Evolutionary conservation across 2,797 vertebrate species (phyloP).

Genomic region (Diceros bicornis): DNA sequence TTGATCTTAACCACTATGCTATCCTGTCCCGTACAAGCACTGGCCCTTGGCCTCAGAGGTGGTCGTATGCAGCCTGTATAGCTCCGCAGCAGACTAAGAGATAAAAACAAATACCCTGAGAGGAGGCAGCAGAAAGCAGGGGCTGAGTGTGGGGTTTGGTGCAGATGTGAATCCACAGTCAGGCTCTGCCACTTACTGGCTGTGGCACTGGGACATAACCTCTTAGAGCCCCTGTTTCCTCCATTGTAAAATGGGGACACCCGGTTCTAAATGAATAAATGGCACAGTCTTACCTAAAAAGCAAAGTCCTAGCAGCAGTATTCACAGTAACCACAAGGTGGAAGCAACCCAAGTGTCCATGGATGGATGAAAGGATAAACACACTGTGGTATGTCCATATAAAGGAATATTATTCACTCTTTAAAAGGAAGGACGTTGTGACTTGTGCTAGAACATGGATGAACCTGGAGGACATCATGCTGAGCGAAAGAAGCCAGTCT

Average conservation of each 20-base stretch:
- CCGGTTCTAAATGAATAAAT: background rate
- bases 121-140: background rate
- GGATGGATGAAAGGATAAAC: no score
- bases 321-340: background rate
- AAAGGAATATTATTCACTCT: background rate
- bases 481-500: background rate
- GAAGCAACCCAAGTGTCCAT: no score
- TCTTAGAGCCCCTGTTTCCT: background rate
- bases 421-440: background rate
- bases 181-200: background rate
- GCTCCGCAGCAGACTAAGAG: background rate
- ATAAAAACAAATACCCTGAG: background rate
- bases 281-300: background rate
- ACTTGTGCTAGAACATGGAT: background rate
- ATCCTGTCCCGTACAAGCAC: background rate
- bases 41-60: background rate
- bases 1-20: background rate
- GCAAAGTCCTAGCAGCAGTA: no score
- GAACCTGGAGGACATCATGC: background rate
- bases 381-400: background rate
- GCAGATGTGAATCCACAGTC: background rate
- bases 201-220: background rate
- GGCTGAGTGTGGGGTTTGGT: no score
- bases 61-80: rapidly evolving
- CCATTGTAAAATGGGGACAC: background rate